Conservation (phyloP, 2,888 invertebrate genomes). For the Hipparchia sbordonii region DNA sequence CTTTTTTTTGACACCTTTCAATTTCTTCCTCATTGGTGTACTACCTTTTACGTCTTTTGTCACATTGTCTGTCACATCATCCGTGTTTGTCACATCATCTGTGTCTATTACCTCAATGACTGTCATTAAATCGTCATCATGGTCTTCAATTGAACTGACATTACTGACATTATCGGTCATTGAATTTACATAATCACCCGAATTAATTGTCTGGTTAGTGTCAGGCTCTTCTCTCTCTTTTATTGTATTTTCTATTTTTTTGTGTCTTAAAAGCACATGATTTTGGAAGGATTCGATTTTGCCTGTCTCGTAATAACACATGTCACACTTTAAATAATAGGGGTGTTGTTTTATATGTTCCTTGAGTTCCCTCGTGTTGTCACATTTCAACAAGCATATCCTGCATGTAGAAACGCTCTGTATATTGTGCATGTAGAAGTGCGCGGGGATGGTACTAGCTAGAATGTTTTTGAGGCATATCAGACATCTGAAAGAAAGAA, state of each 20-base stretch:
- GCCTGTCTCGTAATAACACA: conserved; percentile 48
- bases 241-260: background rate
- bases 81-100: background rate
- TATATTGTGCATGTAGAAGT: conserved; percentile 51
- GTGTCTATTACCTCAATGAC: background rate
- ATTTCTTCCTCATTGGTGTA: background rate
- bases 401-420: conserved; percentile 52
- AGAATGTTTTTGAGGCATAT: conserved; percentile 45
- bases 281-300: conserved; percentile 42
- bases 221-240: background rate
- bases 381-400: conserved; percentile 51
- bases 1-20: background rate
- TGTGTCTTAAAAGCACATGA: conserved; percentile 49
- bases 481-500: conserved; percentile 47
- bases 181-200: background rate
- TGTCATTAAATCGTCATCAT: background rate
- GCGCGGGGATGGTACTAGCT: conserved; percentile 48
- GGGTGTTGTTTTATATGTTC: conserved; percentile 52
- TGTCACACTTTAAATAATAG: conserved; percentile 47
- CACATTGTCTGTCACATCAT: background rate
- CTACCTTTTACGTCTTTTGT: background rate
- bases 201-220: background rate
- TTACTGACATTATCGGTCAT: background rate
- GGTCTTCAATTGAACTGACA: background rate
- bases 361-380: conserved; percentile 29